phyloP scores from a whole-genome alignment of 2,888 invertebrate species.

The Eupithecia subfuscata region DNA sequence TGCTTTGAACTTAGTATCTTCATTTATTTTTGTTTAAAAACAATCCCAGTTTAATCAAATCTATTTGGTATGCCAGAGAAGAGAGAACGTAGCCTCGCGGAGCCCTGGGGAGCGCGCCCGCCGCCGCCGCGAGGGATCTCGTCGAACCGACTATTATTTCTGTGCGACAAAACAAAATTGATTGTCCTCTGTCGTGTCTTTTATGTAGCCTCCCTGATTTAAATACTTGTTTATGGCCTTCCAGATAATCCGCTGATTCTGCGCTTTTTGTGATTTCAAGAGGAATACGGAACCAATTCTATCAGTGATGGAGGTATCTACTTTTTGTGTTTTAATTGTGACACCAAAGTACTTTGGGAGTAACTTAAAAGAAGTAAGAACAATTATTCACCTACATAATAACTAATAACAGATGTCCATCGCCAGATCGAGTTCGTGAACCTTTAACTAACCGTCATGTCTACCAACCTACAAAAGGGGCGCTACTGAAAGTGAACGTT shows the following conservation, averaged over 20 bases:
- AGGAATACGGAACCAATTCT: conserved; percentile 4
- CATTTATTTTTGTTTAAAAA: neutral
- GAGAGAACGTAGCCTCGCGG: neutral
- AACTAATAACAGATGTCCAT: neutral
- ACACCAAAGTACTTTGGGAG: neutral
- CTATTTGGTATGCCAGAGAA: neutral
- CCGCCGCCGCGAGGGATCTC: conserved; percentile 70
- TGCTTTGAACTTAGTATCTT: neutral
- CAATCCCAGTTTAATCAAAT: neutral
- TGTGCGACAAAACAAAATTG: conserved; percentile 78
- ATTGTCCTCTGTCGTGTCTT: conserved; percentile 58
- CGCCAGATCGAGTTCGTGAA: neutral
- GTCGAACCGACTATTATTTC: conserved; percentile 78
- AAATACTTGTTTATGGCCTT: conserved; percentile 40
- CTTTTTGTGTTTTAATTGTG: neutral
- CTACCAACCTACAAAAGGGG: too few species aligned
- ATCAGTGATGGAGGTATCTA: neutral
- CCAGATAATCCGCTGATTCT: conserved; percentile 32
- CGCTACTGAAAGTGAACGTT: neutral
- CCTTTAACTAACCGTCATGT: neutral
- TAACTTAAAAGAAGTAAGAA: neutral
- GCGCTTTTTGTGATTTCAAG: conserved; percentile 20
- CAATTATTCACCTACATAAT: neutral
- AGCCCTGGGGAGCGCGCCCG: conserved; percentile 20
- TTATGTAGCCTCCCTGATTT: conserved; percentile 38